A percentile compares a stretch with the other conserved stretches of the same genome.
Conservation (phyloP, 2,888 invertebrate species). For the Argyresthia albistria region DNA sequence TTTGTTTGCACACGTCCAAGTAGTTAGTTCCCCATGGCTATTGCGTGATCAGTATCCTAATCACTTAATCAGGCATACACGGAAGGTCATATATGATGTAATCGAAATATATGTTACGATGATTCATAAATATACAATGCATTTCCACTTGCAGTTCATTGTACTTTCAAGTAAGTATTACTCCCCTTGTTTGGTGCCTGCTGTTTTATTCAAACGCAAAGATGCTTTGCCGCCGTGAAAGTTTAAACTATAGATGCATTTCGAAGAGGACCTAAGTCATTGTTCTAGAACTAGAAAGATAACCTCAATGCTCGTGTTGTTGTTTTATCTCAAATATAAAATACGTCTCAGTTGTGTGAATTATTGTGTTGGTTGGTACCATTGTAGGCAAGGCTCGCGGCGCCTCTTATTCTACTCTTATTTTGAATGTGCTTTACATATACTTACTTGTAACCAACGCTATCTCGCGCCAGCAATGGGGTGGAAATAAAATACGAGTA, state of each 20-base stretch:
- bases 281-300: too few relatives aligned
- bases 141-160: neutral
- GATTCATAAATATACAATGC: neutral
- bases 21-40: constrained; percentile 13
- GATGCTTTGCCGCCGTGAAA: neutral
- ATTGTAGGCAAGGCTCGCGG: neutral
- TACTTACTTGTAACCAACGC: constrained; percentile 22
- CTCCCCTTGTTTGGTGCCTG: neutral
- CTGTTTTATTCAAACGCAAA: neutral
- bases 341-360: too few relatives aligned
- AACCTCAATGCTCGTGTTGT: too few relatives aligned
- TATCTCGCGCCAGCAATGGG: constrained; percentile 29
- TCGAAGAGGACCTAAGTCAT: neutral
- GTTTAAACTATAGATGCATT: neutral
- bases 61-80: too few relatives aligned
- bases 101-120: too few relatives aligned
- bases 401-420: constrained; percentile 19
- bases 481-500: constrained; percentile 44
- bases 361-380: too few relatives aligned
- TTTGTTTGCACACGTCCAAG: constrained; percentile 49
- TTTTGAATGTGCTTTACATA: constrained; percentile 55
- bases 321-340: too few relatives aligned
- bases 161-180: neutral
- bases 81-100: too few relatives aligned
- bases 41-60: too few relatives aligned